Base-by-base conservation (phyloP, 1,140 invertebrate genomes). In the Bombus pyrosoma region DNA sequence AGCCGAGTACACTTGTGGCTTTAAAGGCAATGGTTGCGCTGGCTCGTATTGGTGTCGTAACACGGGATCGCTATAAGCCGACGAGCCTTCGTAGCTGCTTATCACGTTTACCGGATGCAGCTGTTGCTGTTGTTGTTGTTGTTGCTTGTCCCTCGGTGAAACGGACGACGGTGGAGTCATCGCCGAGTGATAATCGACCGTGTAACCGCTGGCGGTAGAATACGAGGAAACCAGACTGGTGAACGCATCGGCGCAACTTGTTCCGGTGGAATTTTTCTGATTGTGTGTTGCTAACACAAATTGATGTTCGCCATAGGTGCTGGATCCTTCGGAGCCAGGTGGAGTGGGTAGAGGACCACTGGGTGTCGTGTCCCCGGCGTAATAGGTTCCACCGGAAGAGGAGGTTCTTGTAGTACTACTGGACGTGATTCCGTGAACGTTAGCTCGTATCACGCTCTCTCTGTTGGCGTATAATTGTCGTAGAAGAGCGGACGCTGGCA, bases 111-210 rank as follows among this genome's bases (percentile, higher is more conserved):
- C 87, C 1, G 92, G 87, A 53, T 92, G 92, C 1, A 91, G 73
- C 39, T 92, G 92, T 13, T 90, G 89, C 22, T 93, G 91, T 25
- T 92, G 90, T 39, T 95, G 95, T 15, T 95, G 96, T 89, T 96
- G 96, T 93, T 97, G 97, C 93, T 98, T 98, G 91, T 99, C 98
- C 72, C 98, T 96, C 1, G 98, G 98, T 15, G 98, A 99, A 0
- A 99, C 98, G 4, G 98, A 99, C 1, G 98, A 98, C 22, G 98
- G 98, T 71, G 98, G 98, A 1, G 98, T 99, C 97, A 99, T 99
- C 28, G 98, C 98, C 43, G 98, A 98, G 92, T 98, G 97, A 91
- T 98, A 98, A 91, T 98, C 98, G 34, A 97, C 96, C 6, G 96
- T 96, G 90, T 98, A 98, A 39, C 96, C 96, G 34, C 96, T 96